A percentile compares a stretch with the other conserved stretches of the same genome.
These are phyloP conservation scores for Arrhopalites spinosus DNA, from an alignment of 2,888 invertebrate genomes.

Conservation along the genomic window DNA sequence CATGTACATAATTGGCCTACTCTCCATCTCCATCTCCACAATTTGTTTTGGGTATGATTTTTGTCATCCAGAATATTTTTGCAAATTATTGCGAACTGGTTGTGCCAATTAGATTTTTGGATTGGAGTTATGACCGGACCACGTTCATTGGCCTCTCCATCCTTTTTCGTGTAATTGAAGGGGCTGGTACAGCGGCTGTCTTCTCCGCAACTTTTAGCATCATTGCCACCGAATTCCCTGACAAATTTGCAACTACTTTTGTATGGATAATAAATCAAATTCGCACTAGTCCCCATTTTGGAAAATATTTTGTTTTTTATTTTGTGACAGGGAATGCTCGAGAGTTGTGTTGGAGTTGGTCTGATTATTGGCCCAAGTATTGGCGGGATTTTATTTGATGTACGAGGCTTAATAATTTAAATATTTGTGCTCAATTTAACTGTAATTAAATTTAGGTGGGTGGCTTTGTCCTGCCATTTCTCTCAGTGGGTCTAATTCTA, in stretches of 20 bases:
- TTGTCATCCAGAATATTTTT: not conserved
- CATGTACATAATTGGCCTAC: conserved; percentile 80
- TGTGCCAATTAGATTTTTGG: conserved; percentile 43
- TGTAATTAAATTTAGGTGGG: conserved; percentile 56
- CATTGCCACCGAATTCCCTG: conserved; percentile 62
- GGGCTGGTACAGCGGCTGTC: conserved; percentile 83
- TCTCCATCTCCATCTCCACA: conserved; percentile 81
- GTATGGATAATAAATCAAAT: too few relatives aligned
- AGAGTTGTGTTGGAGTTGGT: conserved; percentile 60
- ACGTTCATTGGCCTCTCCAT: conserved; percentile 79
- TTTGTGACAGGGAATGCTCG: too few relatives aligned
- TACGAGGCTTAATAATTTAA: too few relatives aligned
- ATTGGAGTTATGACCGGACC: conserved; percentile 57
- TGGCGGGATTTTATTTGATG: conserved; percentile 58
- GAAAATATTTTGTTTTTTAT: too few relatives aligned
- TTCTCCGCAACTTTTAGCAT: conserved; percentile 62
- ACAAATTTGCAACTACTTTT: too few relatives aligned
- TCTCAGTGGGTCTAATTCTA: conserved; percentile 59
- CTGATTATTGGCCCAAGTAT: conserved; percentile 60
- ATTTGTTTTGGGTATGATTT: conserved; percentile 70
- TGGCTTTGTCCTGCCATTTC: conserved; percentile 61
- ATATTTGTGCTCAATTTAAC: too few relatives aligned
- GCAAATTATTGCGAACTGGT: not conserved
- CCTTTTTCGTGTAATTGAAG: conserved; percentile 78
- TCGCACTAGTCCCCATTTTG: too few relatives aligned